Evolutionary conservation across 2,888 invertebrate genomes (phyloP).

Genomic region (Campoletis raptor): DNA sequence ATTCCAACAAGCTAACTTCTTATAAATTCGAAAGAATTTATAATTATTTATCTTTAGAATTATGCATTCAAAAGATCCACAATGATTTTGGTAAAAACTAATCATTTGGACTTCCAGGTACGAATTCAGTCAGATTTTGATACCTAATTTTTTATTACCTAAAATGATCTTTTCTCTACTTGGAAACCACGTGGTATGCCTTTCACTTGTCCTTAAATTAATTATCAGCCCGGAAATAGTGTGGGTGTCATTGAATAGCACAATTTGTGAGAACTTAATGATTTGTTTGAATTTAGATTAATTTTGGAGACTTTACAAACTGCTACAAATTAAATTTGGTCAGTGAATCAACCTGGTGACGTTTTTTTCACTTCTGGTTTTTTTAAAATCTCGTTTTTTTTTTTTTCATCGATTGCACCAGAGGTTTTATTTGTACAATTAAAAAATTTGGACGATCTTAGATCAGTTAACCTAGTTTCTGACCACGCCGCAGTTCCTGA

Average conservation of each 20-base stretch:
- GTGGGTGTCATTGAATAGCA: not conserved
- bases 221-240: not conserved
- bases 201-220: not conserved
- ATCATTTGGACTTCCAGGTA: not conserved
- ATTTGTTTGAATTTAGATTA: not conserved
- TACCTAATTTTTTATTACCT: not conserved
- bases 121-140: not conserved
- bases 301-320: not conserved
- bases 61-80: not conserved
- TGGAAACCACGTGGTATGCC: not conserved
- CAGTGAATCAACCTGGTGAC: not conserved
- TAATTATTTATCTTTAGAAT: not conserved
- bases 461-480: constrained; percentile 4
- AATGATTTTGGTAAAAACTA: not conserved
- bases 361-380: not conserved
- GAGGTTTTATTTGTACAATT: not conserved
- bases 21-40: not conserved
- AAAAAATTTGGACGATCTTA: not conserved
- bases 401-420: not conserved
- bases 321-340: not conserved
- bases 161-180: not conserved
- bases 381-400: too few relatives aligned
- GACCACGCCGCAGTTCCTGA: constrained; percentile 14
- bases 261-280: not conserved
- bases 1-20: constrained; percentile 17